Percentiles rank a stretch among this genome's conserved stretches.
phyloP scores from a whole-genome alignment of 1,140 invertebrate genomes.

The Tetramorium alpestre region DNA sequence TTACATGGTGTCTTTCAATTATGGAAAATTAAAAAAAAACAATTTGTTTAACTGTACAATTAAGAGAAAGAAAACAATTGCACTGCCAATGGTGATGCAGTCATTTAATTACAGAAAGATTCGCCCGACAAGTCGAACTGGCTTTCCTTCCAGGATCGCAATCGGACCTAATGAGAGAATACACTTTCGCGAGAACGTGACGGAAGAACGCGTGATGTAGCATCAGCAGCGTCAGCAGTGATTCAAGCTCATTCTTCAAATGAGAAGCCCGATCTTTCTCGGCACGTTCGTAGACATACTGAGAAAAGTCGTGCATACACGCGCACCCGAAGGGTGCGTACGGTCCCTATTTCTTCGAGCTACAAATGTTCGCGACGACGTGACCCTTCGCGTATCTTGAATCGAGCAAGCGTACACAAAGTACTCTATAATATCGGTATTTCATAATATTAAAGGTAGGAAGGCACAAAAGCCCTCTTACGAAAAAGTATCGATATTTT shows the following conservation, averaged over 20 bases:
- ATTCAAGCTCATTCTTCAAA: slow-evolving; percentile 76
- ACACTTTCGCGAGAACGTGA: slow-evolving; percentile 72
- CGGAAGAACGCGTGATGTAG: slow-evolving; percentile 62
- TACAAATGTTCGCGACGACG: not conserved
- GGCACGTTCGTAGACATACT: not conserved
- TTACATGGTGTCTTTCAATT: not conserved
- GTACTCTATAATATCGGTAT: not conserved
- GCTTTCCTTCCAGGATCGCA: slow-evolving; percentile 63
- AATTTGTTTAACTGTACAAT: not conserved
- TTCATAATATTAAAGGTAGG: not conserved
- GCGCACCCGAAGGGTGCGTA: slow-evolving; percentile 34
- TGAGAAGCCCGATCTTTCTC: slow-evolving; percentile 66
- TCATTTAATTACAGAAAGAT: slow-evolving; percentile 58
- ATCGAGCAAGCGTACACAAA: not conserved
- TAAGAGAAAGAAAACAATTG: not conserved
- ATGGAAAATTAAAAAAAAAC: not conserved
- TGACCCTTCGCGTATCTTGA: not conserved
- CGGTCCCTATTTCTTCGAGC: not conserved
- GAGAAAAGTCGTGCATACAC: slow-evolving; percentile 57
- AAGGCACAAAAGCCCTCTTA: not conserved
- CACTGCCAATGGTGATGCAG: not conserved
- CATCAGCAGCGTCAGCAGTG: slow-evolving; percentile 68
- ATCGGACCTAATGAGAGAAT: slow-evolving; percentile 69
- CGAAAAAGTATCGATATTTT: slow-evolving; percentile 29
- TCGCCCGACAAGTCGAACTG: slow-evolving; percentile 18